These are phyloP conservation scores for Taurulus bubalis DNA, from an alignment of 2,113 vertebrate species.

Conservation along the genomic window DNA sequence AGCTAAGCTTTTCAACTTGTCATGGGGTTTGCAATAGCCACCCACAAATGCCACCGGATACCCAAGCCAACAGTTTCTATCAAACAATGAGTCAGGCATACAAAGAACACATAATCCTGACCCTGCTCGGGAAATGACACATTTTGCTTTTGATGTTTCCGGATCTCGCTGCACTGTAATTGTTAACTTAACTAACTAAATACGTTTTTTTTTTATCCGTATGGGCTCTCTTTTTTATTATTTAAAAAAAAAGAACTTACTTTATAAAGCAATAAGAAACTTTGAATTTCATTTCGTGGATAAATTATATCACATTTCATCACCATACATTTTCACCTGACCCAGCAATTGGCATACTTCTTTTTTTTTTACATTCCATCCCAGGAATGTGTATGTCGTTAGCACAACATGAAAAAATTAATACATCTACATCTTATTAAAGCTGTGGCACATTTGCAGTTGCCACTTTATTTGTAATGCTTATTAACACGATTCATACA, in stretches of 20 bases:
- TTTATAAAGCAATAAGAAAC: not conserved
- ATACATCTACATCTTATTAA: too few relatives aligned
- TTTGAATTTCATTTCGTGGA: not conserved
- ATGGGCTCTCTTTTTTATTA: not conserved
- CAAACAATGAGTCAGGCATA: slow-evolving; percentile 55
- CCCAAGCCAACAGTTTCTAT: slow-evolving; percentile 67
- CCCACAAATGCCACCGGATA: slow-evolving; percentile 67
- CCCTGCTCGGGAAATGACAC: not conserved
- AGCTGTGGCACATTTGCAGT: too few relatives aligned
- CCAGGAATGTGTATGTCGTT: too few relatives aligned
- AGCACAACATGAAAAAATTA: too few relatives aligned
- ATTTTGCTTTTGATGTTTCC: not conserved
- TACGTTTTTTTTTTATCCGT: not conserved
- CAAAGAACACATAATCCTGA: slow-evolving; percentile 41
- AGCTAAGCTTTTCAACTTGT: slow-evolving; percentile 69
- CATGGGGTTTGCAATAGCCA: slow-evolving; percentile 59
- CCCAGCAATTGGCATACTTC: too few relatives aligned
- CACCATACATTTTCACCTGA: too few relatives aligned
- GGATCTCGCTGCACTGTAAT: not conserved
- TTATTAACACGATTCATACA: too few relatives aligned
- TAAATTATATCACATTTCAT: too few relatives aligned
- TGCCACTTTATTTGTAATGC: too few relatives aligned
- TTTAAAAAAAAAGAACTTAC: too few relatives aligned
- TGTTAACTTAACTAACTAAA: not conserved
- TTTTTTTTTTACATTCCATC: too few relatives aligned